Conservation (phyloP, 1,140 invertebrate species). For the Lordiphosa clarofinis region DNA sequence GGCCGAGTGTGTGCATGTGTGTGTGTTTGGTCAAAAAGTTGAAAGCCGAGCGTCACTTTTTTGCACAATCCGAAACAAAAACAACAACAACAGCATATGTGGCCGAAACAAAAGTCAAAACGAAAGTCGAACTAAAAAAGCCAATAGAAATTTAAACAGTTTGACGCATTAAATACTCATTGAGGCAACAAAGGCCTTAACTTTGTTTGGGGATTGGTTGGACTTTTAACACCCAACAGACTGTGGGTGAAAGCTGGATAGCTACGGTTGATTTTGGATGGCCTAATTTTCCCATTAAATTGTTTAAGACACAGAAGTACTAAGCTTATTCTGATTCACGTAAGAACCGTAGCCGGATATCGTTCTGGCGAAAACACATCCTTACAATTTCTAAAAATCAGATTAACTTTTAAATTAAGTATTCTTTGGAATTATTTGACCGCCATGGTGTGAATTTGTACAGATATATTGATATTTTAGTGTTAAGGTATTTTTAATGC, state of each 20-base stretch:
- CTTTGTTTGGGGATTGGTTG: neutral
- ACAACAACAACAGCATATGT: constrained; percentile 48
- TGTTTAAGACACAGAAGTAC: too few species aligned
- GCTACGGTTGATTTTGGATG: neutral
- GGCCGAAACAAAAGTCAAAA: constrained; percentile 73
- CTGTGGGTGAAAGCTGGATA: neutral
- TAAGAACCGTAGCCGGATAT: too few species aligned
- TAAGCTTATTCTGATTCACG: too few species aligned
- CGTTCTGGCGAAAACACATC: too few species aligned
- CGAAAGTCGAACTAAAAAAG: constrained; percentile 61
- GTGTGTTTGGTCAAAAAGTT: constrained; percentile 63
- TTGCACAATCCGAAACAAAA: constrained; percentile 49
- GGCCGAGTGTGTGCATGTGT: constrained; percentile 13
- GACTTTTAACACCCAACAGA: constrained; percentile 16
- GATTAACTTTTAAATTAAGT: too few species aligned
- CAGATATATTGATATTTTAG: too few species aligned
- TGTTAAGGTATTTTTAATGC: too few species aligned
- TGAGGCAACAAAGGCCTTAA: constrained; percentile 32
- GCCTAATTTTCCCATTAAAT: too few species aligned
- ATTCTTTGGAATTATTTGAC: too few species aligned
- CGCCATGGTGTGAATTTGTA: too few species aligned
- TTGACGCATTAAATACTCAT: constrained; percentile 76
- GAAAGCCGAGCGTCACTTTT: constrained; percentile 66
- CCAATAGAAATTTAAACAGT: constrained; percentile 78
- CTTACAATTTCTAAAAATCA: too few species aligned